Base-by-base conservation (phyloP, 1,140 invertebrate genomes). In the Samia ricini region DNA sequence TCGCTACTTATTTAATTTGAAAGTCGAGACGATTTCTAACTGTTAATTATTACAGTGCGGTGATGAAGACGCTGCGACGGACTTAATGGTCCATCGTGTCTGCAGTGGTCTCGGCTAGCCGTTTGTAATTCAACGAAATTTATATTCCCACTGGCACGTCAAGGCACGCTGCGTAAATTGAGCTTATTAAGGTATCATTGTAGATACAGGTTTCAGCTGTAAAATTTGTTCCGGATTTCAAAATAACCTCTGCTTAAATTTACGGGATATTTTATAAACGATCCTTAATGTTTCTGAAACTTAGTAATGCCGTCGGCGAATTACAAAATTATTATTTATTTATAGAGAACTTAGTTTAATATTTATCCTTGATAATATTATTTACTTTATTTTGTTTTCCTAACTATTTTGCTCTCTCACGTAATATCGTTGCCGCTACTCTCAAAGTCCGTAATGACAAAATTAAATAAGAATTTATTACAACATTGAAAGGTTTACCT, bases 1-100 rank as follows among this genome's bases (percentile, higher is more conserved):
- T 15, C 12, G 7, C 33, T 12, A n/a, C n/a, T 64, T 64, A 64
- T 42, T 59, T 59, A 54, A 69, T 59, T 65, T 56, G 15, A 36
- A 10, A 51, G 60, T 24, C 18, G 57, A 20, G 63, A n/a, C n/a
- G n/a, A 62, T 69, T 58, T 54, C 60, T 52, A 51, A 49, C 18
- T 24, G 68, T 66, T 66, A 70, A 70, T 70, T 70, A 68, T 68
- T 56, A 23, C 29, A 52, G 58, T 61, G 42, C 59, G 56, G 55
- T 63, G 61, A 70, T 63, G 63, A 66, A 70, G 68, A 63, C 59
- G 60, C 57, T 63, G 15, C 56, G 21, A 20, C 26, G 33, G 50
- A 49, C n/a, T 66, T 66, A 66, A 70, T 70, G 68, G 63, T 4
- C 63, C 57, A 42, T 50, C 51, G 24, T 51, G 61, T 50, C 22